Evolutionary conservation across 2,113 vertebrate genomes (phyloP).

Genomic region (Bothrops jararaca): DNA sequence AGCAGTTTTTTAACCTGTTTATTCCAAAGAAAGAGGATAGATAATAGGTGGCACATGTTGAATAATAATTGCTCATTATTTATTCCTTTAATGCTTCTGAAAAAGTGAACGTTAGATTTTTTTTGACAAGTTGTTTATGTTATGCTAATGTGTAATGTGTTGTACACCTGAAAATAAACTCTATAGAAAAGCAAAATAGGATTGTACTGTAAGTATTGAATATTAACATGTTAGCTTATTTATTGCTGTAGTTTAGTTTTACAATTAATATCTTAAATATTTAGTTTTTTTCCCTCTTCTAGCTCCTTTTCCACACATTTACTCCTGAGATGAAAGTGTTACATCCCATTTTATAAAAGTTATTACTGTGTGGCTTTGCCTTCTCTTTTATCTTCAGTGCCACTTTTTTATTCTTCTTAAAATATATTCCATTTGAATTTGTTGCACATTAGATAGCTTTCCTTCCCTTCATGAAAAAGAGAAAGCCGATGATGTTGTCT

Average conservation of each 20-base stretch:
- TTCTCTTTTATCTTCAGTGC: neutral
- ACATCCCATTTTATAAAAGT: neutral
- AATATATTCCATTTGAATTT: neutral
- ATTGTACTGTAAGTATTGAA: neutral
- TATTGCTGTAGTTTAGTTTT: neutral
- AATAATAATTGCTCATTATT: neutral
- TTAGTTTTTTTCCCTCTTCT: neutral
- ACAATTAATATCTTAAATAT: neutral
- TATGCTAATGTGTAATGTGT: neutral
- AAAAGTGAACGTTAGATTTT: neutral
- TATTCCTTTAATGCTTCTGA: neutral
- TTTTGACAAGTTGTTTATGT: neutral
- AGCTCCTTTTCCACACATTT: neutral
- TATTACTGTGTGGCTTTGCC: neutral
- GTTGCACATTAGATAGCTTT: neutral
- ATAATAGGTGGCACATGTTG: neutral
- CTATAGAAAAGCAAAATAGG: neutral
- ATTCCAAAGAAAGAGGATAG: neutral
- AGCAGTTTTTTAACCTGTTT: neutral
- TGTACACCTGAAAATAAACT: neutral
- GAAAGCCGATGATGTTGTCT: neutral
- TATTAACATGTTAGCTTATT: neutral
- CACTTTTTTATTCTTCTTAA: neutral
- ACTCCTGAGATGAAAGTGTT: neutral
- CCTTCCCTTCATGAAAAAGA: neutral